These are phyloP conservation scores for Bicyclus anynana DNA, from an alignment of 1,140 invertebrate genomes.

Conservation along the genomic window DNA sequence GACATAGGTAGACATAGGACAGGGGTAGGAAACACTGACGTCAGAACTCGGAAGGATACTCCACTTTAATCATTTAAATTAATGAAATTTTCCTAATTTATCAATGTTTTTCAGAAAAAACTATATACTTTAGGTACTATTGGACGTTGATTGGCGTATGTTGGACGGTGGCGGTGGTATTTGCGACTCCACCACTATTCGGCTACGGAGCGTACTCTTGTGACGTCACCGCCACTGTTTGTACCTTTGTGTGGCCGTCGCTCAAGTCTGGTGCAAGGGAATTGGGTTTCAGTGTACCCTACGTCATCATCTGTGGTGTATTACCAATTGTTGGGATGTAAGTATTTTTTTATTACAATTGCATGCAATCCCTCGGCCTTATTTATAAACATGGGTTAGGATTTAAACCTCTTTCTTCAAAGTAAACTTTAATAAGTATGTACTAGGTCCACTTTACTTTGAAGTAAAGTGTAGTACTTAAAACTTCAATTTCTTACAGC, in stretches of 20 bases:
- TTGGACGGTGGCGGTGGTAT: conserved; percentile 59
- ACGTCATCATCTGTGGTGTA: conserved; percentile 62
- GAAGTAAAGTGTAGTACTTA: too few relatives aligned
- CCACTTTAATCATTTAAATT: too few relatives aligned
- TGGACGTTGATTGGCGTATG: conserved; percentile 57
- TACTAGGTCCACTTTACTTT: too few relatives aligned
- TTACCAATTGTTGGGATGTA: conserved; percentile 69
- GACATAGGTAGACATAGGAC: too few relatives aligned
- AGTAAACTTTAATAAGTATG: too few relatives aligned
- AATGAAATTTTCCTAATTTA: background rate
- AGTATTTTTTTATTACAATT: conserved; percentile 24
- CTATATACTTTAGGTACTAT: conserved; percentile 64
- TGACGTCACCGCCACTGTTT: conserved; percentile 67
- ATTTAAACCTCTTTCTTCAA: too few relatives aligned
- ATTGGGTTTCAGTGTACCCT: conserved; percentile 62
- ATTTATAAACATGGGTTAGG: too few relatives aligned
- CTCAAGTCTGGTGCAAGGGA: conserved; percentile 47
- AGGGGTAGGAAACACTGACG: too few relatives aligned
- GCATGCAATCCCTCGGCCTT: too few relatives aligned
- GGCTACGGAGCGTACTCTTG: conserved; percentile 73
- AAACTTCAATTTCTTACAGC: too few relatives aligned
- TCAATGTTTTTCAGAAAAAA: conserved; percentile 59
- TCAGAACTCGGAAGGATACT: too few relatives aligned
- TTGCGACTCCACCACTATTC: conserved; percentile 68
- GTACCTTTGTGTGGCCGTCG: conserved; percentile 68